phyloP scores from a whole-genome alignment of 2,888 invertebrate genomes.

The Stenodera caucasica region DNA sequence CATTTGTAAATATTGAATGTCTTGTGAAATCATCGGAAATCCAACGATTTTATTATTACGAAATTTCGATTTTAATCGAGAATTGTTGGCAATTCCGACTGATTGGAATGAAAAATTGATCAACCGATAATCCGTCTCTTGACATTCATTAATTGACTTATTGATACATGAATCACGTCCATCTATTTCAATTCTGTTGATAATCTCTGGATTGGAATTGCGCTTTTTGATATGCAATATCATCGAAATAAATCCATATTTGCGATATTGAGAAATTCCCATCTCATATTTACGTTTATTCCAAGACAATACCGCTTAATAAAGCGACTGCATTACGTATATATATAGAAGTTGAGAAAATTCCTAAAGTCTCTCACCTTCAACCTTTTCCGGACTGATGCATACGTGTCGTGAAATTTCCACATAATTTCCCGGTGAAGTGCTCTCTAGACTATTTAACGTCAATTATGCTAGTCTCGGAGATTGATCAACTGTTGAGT shows the following conservation, averaged over 20 bases:
- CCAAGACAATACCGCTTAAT: neutral
- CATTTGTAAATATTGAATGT: too few relatives aligned
- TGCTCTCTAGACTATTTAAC: neutral
- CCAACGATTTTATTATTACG: too few relatives aligned
- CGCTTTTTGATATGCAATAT: neutral
- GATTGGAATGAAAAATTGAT: neutral
- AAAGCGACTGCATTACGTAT: neutral
- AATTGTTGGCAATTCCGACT: too few relatives aligned
- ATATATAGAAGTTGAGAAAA: neutral
- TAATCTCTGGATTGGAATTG: neutral
- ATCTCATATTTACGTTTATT: neutral
- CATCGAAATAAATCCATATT: too few relatives aligned
- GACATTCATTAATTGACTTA: neutral
- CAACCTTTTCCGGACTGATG: neutral
- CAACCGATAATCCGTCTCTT: neutral
- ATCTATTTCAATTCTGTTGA: neutral
- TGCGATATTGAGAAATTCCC: too few relatives aligned
- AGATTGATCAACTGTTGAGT: neutral
- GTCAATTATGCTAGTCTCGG: neutral
- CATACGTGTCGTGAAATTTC: neutral
- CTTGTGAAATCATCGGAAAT: too few relatives aligned
- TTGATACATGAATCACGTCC: neutral
- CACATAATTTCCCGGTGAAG: neutral
- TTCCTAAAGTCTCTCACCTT: neutral
- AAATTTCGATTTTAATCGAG: too few relatives aligned